Evolutionary conservation across 2,797 vertebrate species (phyloP), one percentile per base, ranked within the genome.

Genomic region (Mastacembelus armatus): DNA sequence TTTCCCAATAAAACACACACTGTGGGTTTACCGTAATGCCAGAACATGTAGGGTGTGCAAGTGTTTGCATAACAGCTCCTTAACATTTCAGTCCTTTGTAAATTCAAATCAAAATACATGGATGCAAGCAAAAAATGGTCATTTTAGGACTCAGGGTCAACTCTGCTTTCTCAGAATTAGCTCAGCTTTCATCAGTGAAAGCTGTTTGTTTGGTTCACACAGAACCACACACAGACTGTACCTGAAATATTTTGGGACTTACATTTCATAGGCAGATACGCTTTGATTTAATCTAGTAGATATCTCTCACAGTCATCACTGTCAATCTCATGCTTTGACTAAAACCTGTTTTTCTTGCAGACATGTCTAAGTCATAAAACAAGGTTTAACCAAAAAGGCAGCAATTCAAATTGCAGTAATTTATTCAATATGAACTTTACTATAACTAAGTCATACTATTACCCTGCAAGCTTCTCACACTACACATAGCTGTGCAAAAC

Each of bases 11-110:
- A 67, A 54, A 33, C 24, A 39, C 66, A 56, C 55, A 44, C 30
- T 19, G 43, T 65, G 39, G 43, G 44, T 48, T 49, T 57, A 11
- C 39, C 68, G 14, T 42, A 54, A 68, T 55, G 3, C 42, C 30
- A 57, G 19, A 27, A 33, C 10, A 18, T 30, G 33, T 29, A 40
- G 10, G 42, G 26, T 0, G 1, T 39, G 19, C 44, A 49, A 44
- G 32, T 67, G 33, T 38, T 36, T 57, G 22, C 39, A 27, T 68
- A 60, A 78, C 36, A 38, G 27, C 27, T 52, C 29, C 56, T 59
- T 33, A 57, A 33, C 27, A 58, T 38, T 70, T 42, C 8, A 69
- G 26, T 54, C 7, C 22, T 56, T 59, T 42, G 29, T 45, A 61
- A 58, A 68, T 26, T 24, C 4, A 16, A 4, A 51, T 30, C 68